phyloP scores from a whole-genome alignment of 2,113 vertebrate genomes.

The Leucopsar rothschildi region DNA sequence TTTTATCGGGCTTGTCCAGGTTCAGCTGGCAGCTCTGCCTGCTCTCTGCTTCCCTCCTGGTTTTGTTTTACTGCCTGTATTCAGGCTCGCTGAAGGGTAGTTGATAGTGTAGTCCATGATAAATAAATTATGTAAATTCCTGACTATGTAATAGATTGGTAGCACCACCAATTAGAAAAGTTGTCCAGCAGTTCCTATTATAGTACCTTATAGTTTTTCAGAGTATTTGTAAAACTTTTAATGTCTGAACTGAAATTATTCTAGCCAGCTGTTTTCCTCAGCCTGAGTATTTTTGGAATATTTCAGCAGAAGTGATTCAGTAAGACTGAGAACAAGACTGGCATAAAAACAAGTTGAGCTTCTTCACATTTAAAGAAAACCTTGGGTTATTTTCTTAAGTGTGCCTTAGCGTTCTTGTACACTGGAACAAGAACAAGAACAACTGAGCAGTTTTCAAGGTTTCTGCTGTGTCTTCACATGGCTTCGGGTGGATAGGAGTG shows the following conservation, averaged over 20 bases:
- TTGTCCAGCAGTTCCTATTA: not conserved
- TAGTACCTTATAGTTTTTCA: not conserved
- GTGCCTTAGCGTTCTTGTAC: not conserved
- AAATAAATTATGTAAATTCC: not conserved
- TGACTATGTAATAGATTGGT: not conserved
- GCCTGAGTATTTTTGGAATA: not conserved
- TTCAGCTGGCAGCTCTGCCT: not conserved
- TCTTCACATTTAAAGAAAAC: not conserved
- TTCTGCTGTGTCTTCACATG: not conserved
- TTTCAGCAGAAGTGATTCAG: not conserved
- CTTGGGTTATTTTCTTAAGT: not conserved
- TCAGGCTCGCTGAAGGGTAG: not conserved
- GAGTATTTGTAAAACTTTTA: not conserved
- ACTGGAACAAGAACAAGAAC: not conserved
- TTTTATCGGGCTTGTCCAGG: not conserved
- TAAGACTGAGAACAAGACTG: not conserved
- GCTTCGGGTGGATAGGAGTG: rapidly evolving
- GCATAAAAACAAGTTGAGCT: not conserved
- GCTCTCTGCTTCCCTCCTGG: not conserved
- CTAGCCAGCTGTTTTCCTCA: not conserved
- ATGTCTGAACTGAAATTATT: not conserved
- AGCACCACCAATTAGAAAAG: not conserved
- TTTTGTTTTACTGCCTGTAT: not conserved
- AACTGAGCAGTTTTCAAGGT: not conserved
- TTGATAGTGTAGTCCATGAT: not conserved